These are phyloP conservation scores for Alexandromys fortis DNA, from an alignment of 2,113 vertebrate species.

Conservation along the genomic window DNA sequence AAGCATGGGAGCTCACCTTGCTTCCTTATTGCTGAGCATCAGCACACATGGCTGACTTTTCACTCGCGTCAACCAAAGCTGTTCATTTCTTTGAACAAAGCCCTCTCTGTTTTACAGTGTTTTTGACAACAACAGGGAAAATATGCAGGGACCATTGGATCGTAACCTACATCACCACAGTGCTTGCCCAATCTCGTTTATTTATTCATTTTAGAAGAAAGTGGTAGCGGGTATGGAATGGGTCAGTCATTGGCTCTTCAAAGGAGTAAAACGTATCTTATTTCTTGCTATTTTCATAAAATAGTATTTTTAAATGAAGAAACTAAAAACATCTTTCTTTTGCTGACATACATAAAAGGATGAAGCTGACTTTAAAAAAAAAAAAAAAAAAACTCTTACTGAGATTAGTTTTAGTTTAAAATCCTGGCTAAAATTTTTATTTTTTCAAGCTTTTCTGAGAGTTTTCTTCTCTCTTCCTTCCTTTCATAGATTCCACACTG, in stretches of 20 bases:
- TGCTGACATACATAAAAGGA: neutral
- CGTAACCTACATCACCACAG: neutral
- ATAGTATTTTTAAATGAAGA: neutral
- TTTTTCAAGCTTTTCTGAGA: neutral
- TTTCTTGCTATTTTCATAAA: slow-evolving; percentile 20
- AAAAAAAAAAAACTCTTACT: neutral
- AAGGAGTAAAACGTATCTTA: neutral
- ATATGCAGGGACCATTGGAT: slow-evolving; percentile 31
- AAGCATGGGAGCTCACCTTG: slow-evolving; percentile 88
- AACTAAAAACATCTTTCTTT: neutral
- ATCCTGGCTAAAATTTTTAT: neutral
- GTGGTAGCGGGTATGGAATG: neutral
- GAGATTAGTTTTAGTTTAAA: slow-evolving; percentile 32
- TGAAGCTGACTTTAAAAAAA: neutral
- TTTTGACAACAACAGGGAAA: slow-evolving; percentile 72
- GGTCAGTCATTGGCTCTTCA: neutral
- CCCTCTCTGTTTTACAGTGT: slow-evolving; percentile 86
- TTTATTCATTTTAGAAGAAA: neutral
- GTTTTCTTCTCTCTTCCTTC: neutral
- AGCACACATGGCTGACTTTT: slow-evolving; percentile 88
- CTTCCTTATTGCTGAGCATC: slow-evolving; percentile 93
- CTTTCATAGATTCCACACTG: neutral
- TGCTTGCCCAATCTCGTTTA: neutral
- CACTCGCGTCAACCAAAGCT: slow-evolving; percentile 89
- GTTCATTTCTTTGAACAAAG: slow-evolving; percentile 85